Percentiles rank a stretch among this genome's conserved stretches.
Evolutionary conservation across 2,797 vertebrate species (phyloP).

Genomic region (Acropternis orthonyx): DNA sequence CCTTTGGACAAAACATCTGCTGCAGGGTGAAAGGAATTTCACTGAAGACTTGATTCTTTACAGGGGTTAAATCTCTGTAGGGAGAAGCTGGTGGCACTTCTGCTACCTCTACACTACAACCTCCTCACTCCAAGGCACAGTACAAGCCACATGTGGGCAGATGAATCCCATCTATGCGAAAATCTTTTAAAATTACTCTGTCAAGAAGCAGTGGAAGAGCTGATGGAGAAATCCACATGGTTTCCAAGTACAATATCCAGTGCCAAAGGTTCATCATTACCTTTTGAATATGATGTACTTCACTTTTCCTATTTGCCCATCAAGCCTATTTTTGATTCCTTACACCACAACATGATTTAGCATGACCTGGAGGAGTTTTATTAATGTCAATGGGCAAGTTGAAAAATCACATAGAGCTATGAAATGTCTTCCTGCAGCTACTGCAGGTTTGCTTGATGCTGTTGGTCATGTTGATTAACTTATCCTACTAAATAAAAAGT

Average conservation of each 20-base stretch:
- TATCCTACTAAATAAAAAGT: not conserved
- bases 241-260: not conserved
- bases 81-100: not conserved
- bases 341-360: not conserved
- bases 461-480: not conserved
- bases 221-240: not conserved
- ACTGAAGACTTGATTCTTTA: not conserved
- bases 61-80: not conserved
- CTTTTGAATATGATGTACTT: not conserved
- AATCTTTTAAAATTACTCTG: fast-evolving
- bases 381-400: not conserved
- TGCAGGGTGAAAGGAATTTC: not conserved
- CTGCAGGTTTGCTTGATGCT: not conserved
- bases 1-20: not conserved
- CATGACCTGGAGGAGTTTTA: not conserved
- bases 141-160: fast-evolving
- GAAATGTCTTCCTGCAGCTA: not conserved
- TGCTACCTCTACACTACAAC: fast-evolving
- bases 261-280: not conserved
- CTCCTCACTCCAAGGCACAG: not conserved
- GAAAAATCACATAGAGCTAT: not conserved
- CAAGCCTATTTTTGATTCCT: not conserved
- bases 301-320: not conserved
- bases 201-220: not conserved
- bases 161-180: not conserved